Evolutionary conservation across 2,797 vertebrate genomes (phyloP), one percentile per base, ranked within the genome.

Genomic region (Siniperca undulata): DNA sequence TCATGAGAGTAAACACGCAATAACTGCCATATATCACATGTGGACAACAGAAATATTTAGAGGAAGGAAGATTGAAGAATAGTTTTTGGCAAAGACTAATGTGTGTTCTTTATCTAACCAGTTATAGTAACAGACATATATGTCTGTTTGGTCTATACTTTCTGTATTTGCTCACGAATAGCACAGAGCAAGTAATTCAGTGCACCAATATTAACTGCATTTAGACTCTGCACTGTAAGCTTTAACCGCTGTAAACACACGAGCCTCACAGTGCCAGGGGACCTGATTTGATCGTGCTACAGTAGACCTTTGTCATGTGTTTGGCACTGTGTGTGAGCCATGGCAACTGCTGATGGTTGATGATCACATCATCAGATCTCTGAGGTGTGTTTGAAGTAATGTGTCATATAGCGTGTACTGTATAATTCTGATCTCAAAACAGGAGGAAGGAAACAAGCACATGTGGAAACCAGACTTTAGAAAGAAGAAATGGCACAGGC

Each of bases 381-480:
- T 19, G 78, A 89, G 85, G 85, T 89, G 89, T 88, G 83, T 86
- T 70, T 81, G 69, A 56, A 76, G 70, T 61, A 0, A 30, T 81
- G 83, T 55, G 67, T 89, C 83, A 85, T 20, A 52, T 52, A 38
- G 53, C 1, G 7, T 46, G 13, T 13, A 30, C 56, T 42, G 30
- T 75, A 38, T 48, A 40, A 65, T 24, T 74, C 52, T 48, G 34
- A 70, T 82, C 75, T 67, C 56, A 53, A 77, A 77, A 73, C 46
- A 77, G 10, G 78, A 82, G 79, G 90, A 86, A 93, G 93, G 93
- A 93, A 93, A 80, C 75, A 2, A 67, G 72, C 65, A 60, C 84
- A 84, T 93, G 83, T 89, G 80, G 70, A 91, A 94, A 92, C 65
- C 74, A 77, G 48, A 62, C 59, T 77, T 83, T 50, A 88, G 74